phyloP scores from a whole-genome alignment of 2,888 invertebrate genomes.

The Metacarcinus magister region DNA sequence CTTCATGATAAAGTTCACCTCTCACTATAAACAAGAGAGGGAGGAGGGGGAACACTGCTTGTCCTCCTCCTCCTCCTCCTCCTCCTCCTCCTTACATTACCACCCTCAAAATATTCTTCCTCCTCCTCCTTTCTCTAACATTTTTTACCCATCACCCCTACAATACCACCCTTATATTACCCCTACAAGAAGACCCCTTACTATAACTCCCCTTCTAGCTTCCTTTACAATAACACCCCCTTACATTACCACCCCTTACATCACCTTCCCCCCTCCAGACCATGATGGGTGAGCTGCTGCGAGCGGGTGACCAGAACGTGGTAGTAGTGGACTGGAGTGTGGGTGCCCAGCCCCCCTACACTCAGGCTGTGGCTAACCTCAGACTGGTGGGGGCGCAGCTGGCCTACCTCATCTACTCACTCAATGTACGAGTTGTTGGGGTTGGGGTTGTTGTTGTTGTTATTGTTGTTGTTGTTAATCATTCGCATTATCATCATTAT shows the following conservation, averaged over 20 bases:
- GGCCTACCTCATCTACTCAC: conserved; percentile 87
- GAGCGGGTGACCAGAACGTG: conserved; percentile 90
- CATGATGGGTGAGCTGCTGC: conserved; percentile 90
- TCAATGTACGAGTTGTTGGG: conserved; percentile 85
- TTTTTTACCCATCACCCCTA: no score
- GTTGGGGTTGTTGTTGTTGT: no score
- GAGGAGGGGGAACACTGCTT: no score
- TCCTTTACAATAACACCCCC: not conserved
- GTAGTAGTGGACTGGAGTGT: conserved; percentile 93
- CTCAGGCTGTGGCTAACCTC: conserved; percentile 96
- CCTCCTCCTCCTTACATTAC: not conserved
- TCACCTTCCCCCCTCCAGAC: conserved; percentile 87
- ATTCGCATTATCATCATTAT: no score
- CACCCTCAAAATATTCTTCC: not conserved
- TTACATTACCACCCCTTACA: not conserved
- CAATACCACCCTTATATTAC: no score
- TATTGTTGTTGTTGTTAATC: not conserved
- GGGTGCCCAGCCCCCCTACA: conserved; percentile 94
- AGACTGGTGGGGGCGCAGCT: conserved; percentile 93
- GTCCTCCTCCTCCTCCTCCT: conserved; percentile 11
- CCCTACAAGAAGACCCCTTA: no score
- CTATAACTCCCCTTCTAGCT: no score
- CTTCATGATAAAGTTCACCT: no score
- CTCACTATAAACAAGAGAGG: no score
- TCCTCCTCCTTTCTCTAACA: not conserved